Evolutionary conservation across 2,113 vertebrate genomes (phyloP).

Genomic region (Ceratotherium simum): DNA sequence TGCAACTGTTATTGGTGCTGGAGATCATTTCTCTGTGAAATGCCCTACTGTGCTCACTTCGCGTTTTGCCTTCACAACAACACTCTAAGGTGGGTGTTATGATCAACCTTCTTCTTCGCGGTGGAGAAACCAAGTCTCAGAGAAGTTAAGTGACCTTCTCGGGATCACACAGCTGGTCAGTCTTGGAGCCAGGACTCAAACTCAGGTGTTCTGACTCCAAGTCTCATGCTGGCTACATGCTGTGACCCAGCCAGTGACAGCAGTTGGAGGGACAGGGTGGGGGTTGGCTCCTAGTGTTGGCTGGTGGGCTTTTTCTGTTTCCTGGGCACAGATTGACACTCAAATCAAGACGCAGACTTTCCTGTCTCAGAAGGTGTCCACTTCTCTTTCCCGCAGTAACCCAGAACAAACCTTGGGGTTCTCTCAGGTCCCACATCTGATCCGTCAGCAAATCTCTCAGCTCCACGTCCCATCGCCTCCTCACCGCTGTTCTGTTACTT

Average conservation of each 20-base stretch:
- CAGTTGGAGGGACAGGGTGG: accelerated
- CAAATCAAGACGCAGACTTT: not conserved
- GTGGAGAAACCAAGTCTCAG: not conserved
- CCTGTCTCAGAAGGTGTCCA: not conserved
- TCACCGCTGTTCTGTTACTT: accelerated
- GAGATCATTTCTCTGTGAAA: not conserved
- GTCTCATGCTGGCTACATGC: not conserved
- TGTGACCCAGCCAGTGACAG: not conserved
- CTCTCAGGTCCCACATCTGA: too few species aligned
- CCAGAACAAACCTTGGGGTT: not conserved
- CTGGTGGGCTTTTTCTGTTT: not conserved
- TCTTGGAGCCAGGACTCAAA: not conserved
- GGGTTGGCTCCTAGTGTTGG: not conserved
- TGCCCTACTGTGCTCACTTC: too few species aligned
- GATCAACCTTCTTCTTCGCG: not conserved
- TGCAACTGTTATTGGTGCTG: accelerated
- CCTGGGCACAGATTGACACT: not conserved
- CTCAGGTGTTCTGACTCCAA: not conserved
- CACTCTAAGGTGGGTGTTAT: not conserved
- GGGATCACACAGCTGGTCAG: not conserved
- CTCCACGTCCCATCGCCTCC: not conserved
- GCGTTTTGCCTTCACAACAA: not conserved
- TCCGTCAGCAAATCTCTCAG: not conserved
- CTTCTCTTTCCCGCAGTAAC: not conserved
- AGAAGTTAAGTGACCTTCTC: not conserved